Conservation (phyloP, 2,797 vertebrate genomes). For the Gephyroberyx darwinii region DNA sequence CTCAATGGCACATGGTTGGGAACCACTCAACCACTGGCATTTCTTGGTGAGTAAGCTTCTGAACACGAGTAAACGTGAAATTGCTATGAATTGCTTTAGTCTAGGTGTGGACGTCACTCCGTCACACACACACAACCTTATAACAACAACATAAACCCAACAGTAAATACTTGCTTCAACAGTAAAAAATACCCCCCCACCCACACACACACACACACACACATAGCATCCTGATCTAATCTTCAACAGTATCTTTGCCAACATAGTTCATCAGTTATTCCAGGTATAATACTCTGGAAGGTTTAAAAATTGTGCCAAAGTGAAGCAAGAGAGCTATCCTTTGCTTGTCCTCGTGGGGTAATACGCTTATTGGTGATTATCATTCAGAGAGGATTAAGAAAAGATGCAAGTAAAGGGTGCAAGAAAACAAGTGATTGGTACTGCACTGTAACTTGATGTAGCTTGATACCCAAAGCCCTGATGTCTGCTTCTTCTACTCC, state of each 20-base stretch:
- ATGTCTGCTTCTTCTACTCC: constrained; percentile 62
- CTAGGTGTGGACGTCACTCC: constrained; percentile 13
- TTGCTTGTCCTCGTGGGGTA: neutral
- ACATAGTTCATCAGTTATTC: neutral
- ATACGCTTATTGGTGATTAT: neutral
- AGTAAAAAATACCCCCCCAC: too few relatives aligned
- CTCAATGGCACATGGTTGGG: too few relatives aligned
- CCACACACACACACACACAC: neutral
- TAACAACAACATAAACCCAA: constrained; percentile 7
- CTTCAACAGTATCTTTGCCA: neutral
- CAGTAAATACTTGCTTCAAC: constrained; percentile 12
- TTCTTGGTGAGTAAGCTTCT: constrained; percentile 26
- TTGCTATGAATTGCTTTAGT: constrained; percentile 17
- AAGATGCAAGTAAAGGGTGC: constrained; percentile 12
- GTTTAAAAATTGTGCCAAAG: neutral
- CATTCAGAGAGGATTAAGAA: neutral
- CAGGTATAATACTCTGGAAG: neutral
- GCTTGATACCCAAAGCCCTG: constrained; percentile 59
- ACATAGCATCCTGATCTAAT: neutral
- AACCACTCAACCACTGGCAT: constrained; percentile 6
- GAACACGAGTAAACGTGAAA: constrained; percentile 34
- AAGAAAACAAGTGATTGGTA: constrained; percentile 7
- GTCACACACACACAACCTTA: neutral
- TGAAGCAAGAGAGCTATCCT: neutral
- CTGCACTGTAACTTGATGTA: constrained; percentile 35